A percentile compares a stretch with the other conserved stretches of the same genome.
Conservation (phyloP, 2,888 invertebrate genomes). For the Bombylius major region DNA sequence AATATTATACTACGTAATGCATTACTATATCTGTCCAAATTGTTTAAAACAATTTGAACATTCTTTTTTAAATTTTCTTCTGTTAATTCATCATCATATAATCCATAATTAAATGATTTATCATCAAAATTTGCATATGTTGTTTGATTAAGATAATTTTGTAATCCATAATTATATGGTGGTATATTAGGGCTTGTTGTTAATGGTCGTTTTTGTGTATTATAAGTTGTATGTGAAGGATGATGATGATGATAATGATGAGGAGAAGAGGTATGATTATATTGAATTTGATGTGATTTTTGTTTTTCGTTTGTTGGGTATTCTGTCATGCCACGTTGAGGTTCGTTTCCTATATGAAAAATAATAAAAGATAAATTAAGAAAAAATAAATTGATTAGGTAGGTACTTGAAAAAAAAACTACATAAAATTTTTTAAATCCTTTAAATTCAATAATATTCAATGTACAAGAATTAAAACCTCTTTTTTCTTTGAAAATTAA, state of each 20-base stretch:
- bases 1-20: constrained; percentile 34
- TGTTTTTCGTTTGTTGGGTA: constrained; percentile 35
- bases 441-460: no score
- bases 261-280: constrained; percentile 22
- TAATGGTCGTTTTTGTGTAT: constrained; percentile 22
- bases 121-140: constrained; percentile 11
- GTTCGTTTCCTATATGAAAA: constrained; percentile 31
- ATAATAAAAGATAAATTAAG: constrained; percentile 1
- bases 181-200: constrained; percentile 26
- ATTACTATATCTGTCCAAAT: constrained; percentile 36
- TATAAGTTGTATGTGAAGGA: constrained; percentile 23
- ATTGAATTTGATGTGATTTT: constrained; percentile 33
- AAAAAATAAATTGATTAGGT: background rate
- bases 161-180: constrained; percentile 14
- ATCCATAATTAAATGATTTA: background rate
- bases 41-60: constrained; percentile 37
- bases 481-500: no score
- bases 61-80: constrained; percentile 37
- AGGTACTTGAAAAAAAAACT: no score
- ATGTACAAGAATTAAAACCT: no score
- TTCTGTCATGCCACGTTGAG: constrained; percentile 39
- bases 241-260: constrained; percentile 12
- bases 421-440: no score
- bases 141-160: constrained; percentile 5
- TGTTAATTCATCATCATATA: constrained; percentile 29